Conservation (phyloP, 2,888 invertebrate species). For the Chloromyia formosa region DNA sequence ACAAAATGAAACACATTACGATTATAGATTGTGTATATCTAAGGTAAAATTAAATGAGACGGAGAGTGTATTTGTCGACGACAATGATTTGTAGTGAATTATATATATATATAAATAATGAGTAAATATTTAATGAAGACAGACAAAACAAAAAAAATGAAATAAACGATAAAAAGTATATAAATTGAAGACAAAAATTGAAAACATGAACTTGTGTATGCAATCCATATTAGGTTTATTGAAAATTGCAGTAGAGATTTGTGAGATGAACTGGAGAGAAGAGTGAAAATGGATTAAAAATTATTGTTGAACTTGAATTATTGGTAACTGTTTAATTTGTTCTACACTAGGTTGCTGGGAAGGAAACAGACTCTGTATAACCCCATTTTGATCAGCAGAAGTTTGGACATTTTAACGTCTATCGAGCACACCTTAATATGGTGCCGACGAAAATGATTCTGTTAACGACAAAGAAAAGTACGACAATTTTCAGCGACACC, state of each 20-base stretch:
- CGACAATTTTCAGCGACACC: no score
- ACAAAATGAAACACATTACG: constrained; percentile 9
- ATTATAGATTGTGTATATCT: constrained; percentile 16
- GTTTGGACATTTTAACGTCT: no score
- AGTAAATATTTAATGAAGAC: constrained; percentile 21
- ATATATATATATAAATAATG: constrained; percentile 38
- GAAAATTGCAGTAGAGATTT: neutral
- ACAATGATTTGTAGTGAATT: constrained; percentile 38
- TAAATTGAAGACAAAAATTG: neutral
- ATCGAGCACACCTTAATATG: no score
- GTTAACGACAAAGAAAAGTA: no score
- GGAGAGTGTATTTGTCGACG: constrained; percentile 25
- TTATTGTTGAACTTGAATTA: constrained; percentile 6
- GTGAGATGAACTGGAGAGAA: neutral
- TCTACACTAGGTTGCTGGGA: neutral
- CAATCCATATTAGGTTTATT: constrained; percentile 3
- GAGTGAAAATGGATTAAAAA: neutral
- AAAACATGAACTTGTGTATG: neutral
- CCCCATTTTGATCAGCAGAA: no score
- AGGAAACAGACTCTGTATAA: no score
- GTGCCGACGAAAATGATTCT: no score
- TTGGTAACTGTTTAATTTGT: neutral
- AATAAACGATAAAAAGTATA: constrained; percentile 12
- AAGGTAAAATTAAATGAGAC: neutral
- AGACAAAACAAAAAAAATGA: neutral